Evolutionary conservation across 30 jellyfish, hydroid and myxozoan genomes (phyloP).

Genomic region (Hydra vulgaris): DNA sequence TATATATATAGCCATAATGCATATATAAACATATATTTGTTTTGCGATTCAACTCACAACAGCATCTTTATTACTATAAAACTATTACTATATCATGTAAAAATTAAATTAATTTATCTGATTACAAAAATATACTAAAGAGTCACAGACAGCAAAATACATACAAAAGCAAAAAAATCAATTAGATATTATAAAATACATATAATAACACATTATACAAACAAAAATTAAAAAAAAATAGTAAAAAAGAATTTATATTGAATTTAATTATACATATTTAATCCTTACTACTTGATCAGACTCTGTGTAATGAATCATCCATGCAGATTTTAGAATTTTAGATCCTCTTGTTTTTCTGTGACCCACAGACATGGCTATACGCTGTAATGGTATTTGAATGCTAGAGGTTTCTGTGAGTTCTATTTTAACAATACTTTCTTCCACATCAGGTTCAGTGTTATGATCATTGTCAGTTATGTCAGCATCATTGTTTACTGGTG

Average conservation of each 20-base stretch:
- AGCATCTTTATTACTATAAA: no score
- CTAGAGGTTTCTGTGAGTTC: slow-evolving; percentile 52
- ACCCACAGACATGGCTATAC: slow-evolving; percentile 84
- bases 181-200: not conserved
- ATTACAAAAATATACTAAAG: no score
- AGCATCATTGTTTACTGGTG: slow-evolving; percentile 54
- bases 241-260: not conserved
- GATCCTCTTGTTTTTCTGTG: slow-evolving; percentile 70
- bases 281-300: slow-evolving; percentile 51
- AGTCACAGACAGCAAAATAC: no score
- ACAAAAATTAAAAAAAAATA: no score
- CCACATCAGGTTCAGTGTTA: slow-evolving; percentile 51
- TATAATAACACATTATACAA: not conserved
- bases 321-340: slow-evolving; percentile 65
- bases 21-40: no score
- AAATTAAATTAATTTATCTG: no score
- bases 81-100: no score
- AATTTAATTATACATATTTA: not conserved
- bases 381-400: slow-evolving; percentile 77
- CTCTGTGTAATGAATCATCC: slow-evolving; percentile 86
- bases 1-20: no score
- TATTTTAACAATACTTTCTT: not conserved
- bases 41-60: no score
- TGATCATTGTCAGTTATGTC: slow-evolving; percentile 37
- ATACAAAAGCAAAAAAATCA: not conserved